phyloP scores from a whole-genome alignment of 2,797 vertebrate genomes.

The Diglossa cyanea region DNA sequence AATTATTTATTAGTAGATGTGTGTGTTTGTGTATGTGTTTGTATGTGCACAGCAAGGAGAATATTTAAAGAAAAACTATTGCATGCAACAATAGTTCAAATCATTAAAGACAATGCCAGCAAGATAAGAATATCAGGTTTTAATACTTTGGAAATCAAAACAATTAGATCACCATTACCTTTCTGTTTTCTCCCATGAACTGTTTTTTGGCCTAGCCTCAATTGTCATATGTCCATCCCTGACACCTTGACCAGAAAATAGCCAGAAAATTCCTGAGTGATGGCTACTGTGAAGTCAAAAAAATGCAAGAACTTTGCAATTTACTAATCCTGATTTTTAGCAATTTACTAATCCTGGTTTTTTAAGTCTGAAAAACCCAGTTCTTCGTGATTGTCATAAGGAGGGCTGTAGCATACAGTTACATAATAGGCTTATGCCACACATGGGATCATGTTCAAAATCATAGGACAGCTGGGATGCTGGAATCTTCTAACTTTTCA shows the following conservation, averaged over 20 bases:
- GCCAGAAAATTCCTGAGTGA: not conserved
- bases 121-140: not conserved
- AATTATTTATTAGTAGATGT: no score
- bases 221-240: not conserved
- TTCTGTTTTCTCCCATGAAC: not conserved
- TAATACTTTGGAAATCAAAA: not conserved
- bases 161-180: not conserved
- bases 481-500: not conserved
- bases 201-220: not conserved
- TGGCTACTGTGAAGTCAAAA: not conserved
- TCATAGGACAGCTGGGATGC: not conserved
- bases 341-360: not conserved
- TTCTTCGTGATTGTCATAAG: accelerated
- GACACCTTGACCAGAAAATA: not conserved
- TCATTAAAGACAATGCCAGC: not conserved
- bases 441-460: not conserved
- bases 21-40: not conserved
- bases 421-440: no score
- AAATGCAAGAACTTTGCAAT: not conserved
- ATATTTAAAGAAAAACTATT: not conserved
- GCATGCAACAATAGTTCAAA: not conserved
- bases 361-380: not conserved
- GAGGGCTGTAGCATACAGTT: not conserved
- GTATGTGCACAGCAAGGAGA: not conserved
- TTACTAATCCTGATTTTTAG: not conserved